Conservation (phyloP, 1,140 invertebrate species). For the Papilio machaon region DNA sequence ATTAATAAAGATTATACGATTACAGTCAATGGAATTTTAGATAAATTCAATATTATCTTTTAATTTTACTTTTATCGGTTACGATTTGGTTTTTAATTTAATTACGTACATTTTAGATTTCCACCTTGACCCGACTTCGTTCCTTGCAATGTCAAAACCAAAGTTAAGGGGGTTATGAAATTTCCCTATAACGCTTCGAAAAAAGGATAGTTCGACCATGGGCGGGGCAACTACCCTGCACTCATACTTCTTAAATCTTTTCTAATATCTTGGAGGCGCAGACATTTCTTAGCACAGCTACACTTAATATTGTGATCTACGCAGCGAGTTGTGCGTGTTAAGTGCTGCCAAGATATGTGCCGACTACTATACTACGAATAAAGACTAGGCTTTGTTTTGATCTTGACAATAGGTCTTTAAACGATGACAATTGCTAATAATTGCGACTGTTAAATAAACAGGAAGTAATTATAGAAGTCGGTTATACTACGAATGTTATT, state of each 20-base stretch:
- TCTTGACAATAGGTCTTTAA: neutral
- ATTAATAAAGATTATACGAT: constrained; percentile 18
- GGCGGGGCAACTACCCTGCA: no score
- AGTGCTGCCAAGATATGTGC: neutral
- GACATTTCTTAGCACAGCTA: no score
- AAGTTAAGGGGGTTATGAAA: no score
- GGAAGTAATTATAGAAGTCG: neutral
- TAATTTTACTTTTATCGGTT: neutral
- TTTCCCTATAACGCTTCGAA: no score
- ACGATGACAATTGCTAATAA: neutral
- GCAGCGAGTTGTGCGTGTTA: neutral
- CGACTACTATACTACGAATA: neutral
- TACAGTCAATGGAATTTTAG: constrained; percentile 1
- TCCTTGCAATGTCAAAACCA: neutral
- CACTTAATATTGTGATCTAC: no score
- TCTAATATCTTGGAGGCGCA: no score
- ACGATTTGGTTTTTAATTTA: neutral
- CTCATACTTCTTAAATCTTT: no score
- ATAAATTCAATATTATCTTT: constrained; percentile 14
- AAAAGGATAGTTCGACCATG: no score
- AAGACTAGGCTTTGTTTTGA: neutral
- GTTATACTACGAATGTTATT: neutral
- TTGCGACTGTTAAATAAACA: neutral
- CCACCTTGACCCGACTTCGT: neutral
- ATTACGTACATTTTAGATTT: neutral